These are phyloP conservation scores for Pterocles gutturalis DNA, from an alignment of 2,113 vertebrate species.

Conservation along the genomic window DNA sequence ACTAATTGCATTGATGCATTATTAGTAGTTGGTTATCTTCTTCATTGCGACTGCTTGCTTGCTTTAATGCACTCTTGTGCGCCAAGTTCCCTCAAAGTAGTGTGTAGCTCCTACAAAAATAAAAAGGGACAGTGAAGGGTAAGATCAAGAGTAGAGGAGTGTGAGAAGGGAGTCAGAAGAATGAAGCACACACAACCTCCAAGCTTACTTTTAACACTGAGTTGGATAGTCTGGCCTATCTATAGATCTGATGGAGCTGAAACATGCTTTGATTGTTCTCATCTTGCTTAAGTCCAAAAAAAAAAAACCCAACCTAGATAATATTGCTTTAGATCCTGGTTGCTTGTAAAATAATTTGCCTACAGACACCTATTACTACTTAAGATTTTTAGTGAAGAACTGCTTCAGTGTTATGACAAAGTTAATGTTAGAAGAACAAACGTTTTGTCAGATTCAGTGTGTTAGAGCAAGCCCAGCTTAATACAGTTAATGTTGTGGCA, in stretches of 20 bases:
- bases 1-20: background rate
- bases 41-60: background rate
- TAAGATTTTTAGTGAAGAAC: background rate
- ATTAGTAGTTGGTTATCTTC: background rate
- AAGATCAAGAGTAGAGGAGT: background rate
- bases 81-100: background rate
- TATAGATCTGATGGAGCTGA: background rate
- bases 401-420: background rate
- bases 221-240: background rate
- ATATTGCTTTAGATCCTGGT: background rate
- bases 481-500: background rate
- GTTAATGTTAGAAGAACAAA: background rate
- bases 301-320: background rate
- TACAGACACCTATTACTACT: background rate
- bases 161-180: background rate
- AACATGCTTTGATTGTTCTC: background rate
- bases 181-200: background rate
- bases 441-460: background rate
- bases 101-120: background rate
- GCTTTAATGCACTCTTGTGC: background rate
- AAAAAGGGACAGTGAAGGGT: background rate
- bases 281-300: background rate
- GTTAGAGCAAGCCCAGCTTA: background rate
- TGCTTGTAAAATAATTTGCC: background rate
- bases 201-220: background rate